Evolutionary conservation across 2,113 vertebrate species (phyloP), one percentile per base, ranked within the genome.

Genomic region (Equus przewalskii): DNA sequence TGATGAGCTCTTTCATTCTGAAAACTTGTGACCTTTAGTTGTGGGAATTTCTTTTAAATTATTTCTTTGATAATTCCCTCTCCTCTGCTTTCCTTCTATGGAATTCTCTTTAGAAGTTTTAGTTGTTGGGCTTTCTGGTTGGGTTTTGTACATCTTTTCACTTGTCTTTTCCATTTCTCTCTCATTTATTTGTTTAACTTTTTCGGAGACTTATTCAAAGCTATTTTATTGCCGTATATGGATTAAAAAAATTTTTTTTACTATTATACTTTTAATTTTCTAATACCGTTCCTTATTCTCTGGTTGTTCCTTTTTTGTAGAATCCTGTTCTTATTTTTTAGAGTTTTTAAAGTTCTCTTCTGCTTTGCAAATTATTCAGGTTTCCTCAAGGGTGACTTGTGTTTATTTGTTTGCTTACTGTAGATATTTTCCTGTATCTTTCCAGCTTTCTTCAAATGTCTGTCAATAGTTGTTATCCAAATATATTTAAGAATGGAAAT

Each of bases 401-500:
- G 4, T 62, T 58, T 90, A 33, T 58, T n/a, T 90, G 24, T 56
- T 65, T 49, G 58, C 60, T 90, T 67, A 76, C 83, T 82, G 9
- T 49, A 69, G 12, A n/a, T 49, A 46, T 85, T 65, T 69, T 67
- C 24, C 9, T 69, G 46, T 51, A 62, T 76, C 33, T 60, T 90
- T 87, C 19, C 24, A 54, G 7, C 10, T 80, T 86, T 78, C 51
- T 91, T 83, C n/a, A 78, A 56, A 70, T 69, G 14, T 87, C n/a
- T 56, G 19, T 46, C 24, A 82, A 36, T 26, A 83, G 36, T 58
- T 72, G 18, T 80, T 89, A 79, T n/a, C 6, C 28, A 83, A 5
- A 88, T 70, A 64, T 86, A 85, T 81, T 89, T 85, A 90, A 70
- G 44, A 89, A 81, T 86, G 60, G 69, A 81, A 90, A 90, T 18